Evolutionary conservation across 2,797 vertebrate species (phyloP), one percentile per base, ranked within the genome.

Genomic region (Characodon lateralis): DNA sequence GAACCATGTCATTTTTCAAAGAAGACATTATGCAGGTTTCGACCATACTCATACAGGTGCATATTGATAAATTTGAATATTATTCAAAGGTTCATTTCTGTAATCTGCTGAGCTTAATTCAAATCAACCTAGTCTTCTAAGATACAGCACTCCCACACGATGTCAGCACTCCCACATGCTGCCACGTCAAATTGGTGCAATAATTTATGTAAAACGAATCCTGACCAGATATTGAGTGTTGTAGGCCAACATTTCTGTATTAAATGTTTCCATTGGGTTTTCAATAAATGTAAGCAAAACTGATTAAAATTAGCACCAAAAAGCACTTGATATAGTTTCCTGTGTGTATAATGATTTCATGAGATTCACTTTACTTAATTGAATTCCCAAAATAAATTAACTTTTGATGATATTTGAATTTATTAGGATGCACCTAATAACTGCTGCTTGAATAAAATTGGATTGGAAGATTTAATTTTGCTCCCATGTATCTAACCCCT

Each of bases 401-500:
- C 41, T 14, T 46, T 69, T 69, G 46, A 46, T 66, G 39, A 41
- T 69, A n/a, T n/a, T n/a, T 46, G 41, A 69, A n/a, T 24, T 66
- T 41, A 66, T 39, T 66, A 41, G 22, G 20, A 5, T 41, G 35
- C 35, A 65, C 18, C 18, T 65, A 65, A 65, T 65, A 65, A 63
- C 9, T 65, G 3, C 20, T 68, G 39, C 41, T 69, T 69, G 41
- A 69, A 69, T 24, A 69, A n/a, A 26, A 16, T 16, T 26, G 24
- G 39, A 46, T 46, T n/a, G 26, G 31, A 24, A 26, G 63, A 2
- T 46, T 46, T n/a, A 43, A 43, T 41, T 69, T 69, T 69, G 24
- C 66, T 24, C 66, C n/a, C 24, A 16, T 69, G 66, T 41, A 24
- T 18, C 20, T 83, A 65, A 89, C 84, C 76, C 76, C 72, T 2